phyloP scores from a whole-genome alignment of 1,140 invertebrate species.

The Drosophila obscura region DNA sequence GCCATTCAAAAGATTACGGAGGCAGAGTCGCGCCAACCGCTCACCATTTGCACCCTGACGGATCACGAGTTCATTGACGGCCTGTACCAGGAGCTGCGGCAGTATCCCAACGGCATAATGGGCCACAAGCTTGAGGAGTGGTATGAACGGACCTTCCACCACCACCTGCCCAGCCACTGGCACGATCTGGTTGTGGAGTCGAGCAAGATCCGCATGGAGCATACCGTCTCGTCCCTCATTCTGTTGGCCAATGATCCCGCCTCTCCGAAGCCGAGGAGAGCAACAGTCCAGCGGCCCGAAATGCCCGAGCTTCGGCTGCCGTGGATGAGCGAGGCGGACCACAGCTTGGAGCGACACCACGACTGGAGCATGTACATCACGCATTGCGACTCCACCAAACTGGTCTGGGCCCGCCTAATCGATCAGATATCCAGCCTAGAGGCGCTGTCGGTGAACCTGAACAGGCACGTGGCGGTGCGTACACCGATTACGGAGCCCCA shows the following conservation, averaged over 20 bases:
- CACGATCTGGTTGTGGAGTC: constrained; percentile 55
- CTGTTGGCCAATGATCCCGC: constrained; percentile 62
- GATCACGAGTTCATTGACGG: constrained; percentile 64
- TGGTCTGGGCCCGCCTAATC: constrained; percentile 76
- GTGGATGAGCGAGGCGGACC: constrained; percentile 24
- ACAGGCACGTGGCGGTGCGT: constrained; percentile 52
- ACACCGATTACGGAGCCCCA: constrained; percentile 4
- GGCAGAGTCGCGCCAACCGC: constrained; percentile 42
- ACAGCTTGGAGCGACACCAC: not conserved
- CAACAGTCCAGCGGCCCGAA: not conserved
- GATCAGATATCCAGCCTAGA: constrained; percentile 73
- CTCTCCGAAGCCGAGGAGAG: not conserved
- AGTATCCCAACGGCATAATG: constrained; percentile 74
- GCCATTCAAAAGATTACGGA: constrained; percentile 67
- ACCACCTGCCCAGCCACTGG: constrained; percentile 74
- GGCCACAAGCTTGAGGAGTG: constrained; percentile 71
- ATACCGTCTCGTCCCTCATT: constrained; percentile 53
- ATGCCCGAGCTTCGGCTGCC: constrained; percentile 54
- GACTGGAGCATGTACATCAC: constrained; percentile 80
- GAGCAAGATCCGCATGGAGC: constrained; percentile 62
- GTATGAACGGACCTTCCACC: constrained; percentile 65
- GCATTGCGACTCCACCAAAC: constrained; percentile 68
- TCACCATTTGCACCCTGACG: constrained; percentile 44
- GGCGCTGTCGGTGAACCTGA: constrained; percentile 64
- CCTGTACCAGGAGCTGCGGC: constrained; percentile 60